Percentiles rank a stretch among this genome's conserved stretches.
Conservation (phyloP, 1,140 invertebrate species). For the Lamellibrachia luymesi region DNA sequence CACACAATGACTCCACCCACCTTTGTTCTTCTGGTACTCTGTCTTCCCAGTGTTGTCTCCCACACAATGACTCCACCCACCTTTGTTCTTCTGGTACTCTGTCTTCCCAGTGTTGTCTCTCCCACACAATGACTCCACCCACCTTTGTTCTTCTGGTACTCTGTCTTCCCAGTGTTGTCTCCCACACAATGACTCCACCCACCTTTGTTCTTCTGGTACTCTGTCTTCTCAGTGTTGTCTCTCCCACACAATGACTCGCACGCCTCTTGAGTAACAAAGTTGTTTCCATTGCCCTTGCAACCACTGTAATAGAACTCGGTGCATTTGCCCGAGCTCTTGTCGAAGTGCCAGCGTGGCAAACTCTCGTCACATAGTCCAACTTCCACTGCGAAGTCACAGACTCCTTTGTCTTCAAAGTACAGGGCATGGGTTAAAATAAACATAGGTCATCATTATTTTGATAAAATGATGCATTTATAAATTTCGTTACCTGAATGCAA, state of each 20-base stretch:
- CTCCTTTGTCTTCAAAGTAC: conserved; percentile 20
- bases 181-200: not conserved
- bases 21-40: not conserved
- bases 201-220: not conserved
- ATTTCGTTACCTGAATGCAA: too few species aligned
- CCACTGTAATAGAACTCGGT: conserved; percentile 53
- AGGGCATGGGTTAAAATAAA: not conserved
- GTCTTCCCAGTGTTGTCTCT: not conserved
- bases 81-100: not conserved
- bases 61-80: not conserved
- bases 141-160: not conserved
- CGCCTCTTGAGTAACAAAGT: conserved; percentile 56
- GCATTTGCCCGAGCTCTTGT: conserved; percentile 40
- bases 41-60: not conserved
- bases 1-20: not conserved
- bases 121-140: not conserved
- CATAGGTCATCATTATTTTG: not conserved
- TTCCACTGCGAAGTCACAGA: conserved; percentile 59
- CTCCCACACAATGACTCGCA: conserved; percentile 31
- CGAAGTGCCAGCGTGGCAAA: conserved; percentile 43
- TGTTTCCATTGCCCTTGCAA: conserved; percentile 53
- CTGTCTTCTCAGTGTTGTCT: not conserved
- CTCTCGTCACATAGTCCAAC: conserved; percentile 65
- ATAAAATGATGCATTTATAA: not conserved
- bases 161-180: not conserved